These are phyloP conservation scores for Synodontis membranacea DNA, from an alignment of 2,113 vertebrate species.

Conservation along the genomic window DNA sequence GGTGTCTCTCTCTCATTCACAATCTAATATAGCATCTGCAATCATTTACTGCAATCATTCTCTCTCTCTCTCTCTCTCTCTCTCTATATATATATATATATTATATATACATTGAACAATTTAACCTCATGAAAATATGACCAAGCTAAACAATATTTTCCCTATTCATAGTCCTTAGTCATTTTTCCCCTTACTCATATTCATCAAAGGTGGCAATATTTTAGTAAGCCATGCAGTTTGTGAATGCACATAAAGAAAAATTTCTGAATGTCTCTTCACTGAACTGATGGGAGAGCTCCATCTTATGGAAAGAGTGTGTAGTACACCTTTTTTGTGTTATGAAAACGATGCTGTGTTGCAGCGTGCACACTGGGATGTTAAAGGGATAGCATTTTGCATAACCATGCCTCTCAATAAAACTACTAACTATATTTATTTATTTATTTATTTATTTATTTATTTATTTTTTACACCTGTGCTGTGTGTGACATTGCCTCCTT, in stretches of 20 bases:
- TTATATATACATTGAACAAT: neutral
- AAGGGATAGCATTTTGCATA: too few relatives aligned
- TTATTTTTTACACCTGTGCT: neutral
- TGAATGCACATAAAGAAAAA: neutral
- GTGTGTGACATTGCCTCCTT: too few relatives aligned
- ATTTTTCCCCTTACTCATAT: neutral
- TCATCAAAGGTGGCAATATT: neutral
- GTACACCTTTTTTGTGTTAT: neutral
- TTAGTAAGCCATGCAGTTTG: neutral
- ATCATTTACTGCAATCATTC: too few relatives aligned
- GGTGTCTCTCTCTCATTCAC: neutral
- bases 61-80: too few relatives aligned
- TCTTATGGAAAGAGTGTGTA: conserved; percentile 1
- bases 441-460: too few relatives aligned
- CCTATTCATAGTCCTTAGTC: neutral
- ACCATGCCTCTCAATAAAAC: neutral
- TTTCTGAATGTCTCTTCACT: neutral
- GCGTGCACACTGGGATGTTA: neutral
- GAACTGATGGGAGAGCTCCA: neutral
- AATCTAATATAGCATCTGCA: too few relatives aligned
- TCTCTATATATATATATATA: neutral
- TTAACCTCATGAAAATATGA: neutral
- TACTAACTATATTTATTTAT: too few relatives aligned
- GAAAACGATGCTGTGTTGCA: neutral
- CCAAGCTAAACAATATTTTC: neutral